These are phyloP conservation scores for Drosophila borborema DNA, from an alignment of 2,888 invertebrate genomes.

Conservation along the genomic window DNA sequence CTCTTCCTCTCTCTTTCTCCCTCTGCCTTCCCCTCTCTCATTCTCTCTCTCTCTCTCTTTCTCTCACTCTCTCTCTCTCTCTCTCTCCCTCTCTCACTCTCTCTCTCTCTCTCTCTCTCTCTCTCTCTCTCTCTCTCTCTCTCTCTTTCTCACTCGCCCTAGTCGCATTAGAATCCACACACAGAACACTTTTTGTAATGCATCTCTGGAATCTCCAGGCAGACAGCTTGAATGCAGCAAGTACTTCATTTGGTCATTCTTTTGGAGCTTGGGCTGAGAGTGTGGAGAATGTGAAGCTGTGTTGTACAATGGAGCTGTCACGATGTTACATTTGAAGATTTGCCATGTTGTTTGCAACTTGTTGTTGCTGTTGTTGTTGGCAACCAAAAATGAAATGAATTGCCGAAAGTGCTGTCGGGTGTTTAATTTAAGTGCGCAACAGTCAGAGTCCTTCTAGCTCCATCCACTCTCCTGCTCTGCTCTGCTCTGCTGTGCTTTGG, in stretches of 20 bases:
- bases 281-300: neutral
- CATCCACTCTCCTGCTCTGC: neutral
- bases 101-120: too few species aligned
- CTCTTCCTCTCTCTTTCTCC: too few species aligned
- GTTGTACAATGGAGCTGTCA: slow-evolving; percentile 47
- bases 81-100: too few species aligned
- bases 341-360: slow-evolving; percentile 37
- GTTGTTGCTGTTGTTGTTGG: slow-evolving; percentile 16
- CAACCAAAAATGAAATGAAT: slow-evolving; percentile 62
- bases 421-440: slow-evolving; percentile 74
- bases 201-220: slow-evolving; percentile 15
- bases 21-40: too few species aligned
- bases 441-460: slow-evolving; percentile 17
- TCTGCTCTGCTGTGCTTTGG: neutral
- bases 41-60: too few species aligned
- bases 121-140: too few species aligned
- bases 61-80: too few species aligned
- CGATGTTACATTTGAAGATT: slow-evolving; percentile 44
- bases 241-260: slow-evolving; percentile 28
- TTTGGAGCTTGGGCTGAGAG: neutral
- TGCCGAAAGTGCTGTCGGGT: slow-evolving; percentile 71
- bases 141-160: neutral
- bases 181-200: slow-evolving; percentile 11
- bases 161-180: neutral
- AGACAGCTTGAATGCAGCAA: slow-evolving; percentile 21